Evolutionary conservation across 1,140 invertebrate genomes (phyloP), one percentile per base, ranked within the genome.

Genomic region (Lepidurus couesii): DNA sequence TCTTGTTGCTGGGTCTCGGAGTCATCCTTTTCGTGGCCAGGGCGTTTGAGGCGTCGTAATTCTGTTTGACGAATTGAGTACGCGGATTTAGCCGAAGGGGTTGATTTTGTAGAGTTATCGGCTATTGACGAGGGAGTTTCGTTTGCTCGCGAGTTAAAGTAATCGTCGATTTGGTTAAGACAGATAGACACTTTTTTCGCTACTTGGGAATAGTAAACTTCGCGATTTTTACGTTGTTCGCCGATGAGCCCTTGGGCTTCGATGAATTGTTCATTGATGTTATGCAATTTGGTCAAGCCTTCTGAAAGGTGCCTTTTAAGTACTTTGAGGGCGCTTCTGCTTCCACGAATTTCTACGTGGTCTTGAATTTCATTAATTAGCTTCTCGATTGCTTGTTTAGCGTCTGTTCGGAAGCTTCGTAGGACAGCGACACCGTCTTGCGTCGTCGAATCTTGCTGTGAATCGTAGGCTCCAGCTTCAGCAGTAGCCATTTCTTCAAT

Each of bases 81-180:
- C 26, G 26, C 26, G 26, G 26, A 26, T 26, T 26, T 26, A 26
- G 26, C 26, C 26, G 26, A 26, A 26, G 45, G 8, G 45, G 16
- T 47, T 47, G 45, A 47, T 10, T 47, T 10, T 1, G 45, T 16
- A 47, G 45, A 47, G 8, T 47, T 47, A 1, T 47, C 45, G 8
- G 45, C 45, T 47, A 47, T 2, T 47, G 45, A 47, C 8, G 45
- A 47, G 8, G 45, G 45, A 47, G 45, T 9, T 16, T 47, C 45
- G 16, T 47, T 47, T 47, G 45, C 45, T 16, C 45, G 45, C 45
- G 45, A 47, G 16, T 47, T 9, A 47, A 47, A 47, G 45, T 47
- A 47, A 47, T 47, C 45, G 45, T 47, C 45, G 45, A 47, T 47
- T 47, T 47, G 45, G 45, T 47, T 47, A 47, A 47, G 16, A 47